Evolutionary conservation across 2,797 vertebrate genomes (phyloP).

Genomic region (Coreius guichenoti): DNA sequence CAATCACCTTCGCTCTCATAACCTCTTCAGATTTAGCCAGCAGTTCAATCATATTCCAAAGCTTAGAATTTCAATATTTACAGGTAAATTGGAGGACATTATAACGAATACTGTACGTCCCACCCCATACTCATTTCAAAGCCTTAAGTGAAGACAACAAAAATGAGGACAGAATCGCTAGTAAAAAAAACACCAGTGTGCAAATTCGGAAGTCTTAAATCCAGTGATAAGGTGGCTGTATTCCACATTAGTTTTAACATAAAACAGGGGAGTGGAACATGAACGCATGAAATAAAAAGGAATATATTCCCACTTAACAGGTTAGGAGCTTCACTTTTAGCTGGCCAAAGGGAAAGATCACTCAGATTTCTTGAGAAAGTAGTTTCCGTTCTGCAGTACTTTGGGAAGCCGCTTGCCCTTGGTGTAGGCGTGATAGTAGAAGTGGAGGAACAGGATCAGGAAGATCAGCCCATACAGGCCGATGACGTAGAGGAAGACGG

Average conservation of each 20-base stretch:
- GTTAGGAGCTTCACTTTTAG: constrained; percentile 20
- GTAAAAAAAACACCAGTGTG: constrained; percentile 47
- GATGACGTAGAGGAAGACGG: constrained; percentile 84
- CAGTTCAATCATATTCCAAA: constrained; percentile 42
- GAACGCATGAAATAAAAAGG: constrained; percentile 59
- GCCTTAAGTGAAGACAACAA: constrained; percentile 53
- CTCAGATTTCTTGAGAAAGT: constrained; percentile 42
- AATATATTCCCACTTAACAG: constrained; percentile 37
- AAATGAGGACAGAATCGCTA: constrained; percentile 44
- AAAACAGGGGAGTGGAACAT: constrained; percentile 56
- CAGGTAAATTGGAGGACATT: constrained; percentile 14
- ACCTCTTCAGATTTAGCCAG: constrained; percentile 30
- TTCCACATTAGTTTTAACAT: constrained; percentile 60
- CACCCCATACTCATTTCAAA: constrained; percentile 50
- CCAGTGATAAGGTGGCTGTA: constrained; percentile 50
- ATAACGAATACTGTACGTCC: constrained; percentile 29
- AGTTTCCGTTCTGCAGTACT: constrained; percentile 52
- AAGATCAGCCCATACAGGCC: constrained; percentile 81
- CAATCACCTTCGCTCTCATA: constrained; percentile 47
- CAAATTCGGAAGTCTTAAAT: constrained; percentile 39
- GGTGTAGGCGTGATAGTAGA: constrained; percentile 86
- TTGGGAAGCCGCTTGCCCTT: constrained; percentile 84
- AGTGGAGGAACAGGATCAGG: constrained; percentile 84
- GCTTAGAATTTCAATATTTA: constrained; percentile 35
- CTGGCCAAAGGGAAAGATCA: constrained; percentile 13